Conservation (phyloP, 2,888 invertebrate genomes). For the Falcaria lacertinaria region DNA sequence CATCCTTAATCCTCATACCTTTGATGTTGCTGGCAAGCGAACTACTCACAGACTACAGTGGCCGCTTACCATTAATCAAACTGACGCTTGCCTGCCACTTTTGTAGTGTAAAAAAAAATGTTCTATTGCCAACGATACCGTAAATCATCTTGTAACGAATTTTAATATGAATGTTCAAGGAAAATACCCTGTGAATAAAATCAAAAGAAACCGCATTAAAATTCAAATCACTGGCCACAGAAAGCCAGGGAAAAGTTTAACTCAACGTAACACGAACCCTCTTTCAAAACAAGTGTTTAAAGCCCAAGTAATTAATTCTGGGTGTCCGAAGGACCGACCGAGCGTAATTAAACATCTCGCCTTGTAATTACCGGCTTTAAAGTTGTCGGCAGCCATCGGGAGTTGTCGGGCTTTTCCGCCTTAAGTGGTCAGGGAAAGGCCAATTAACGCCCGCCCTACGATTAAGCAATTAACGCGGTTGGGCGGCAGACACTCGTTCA, state of each 20-base stretch:
- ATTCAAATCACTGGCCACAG: neutral
- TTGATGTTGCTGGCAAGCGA: too few species aligned
- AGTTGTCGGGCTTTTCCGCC: conserved; percentile 38
- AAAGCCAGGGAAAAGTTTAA: conserved; percentile 29
- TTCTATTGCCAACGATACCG: too few species aligned
- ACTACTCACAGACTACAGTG: too few species aligned
- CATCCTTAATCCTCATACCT: too few species aligned
- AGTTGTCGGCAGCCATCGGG: conserved; percentile 55
- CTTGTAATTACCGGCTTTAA: conserved; percentile 72
- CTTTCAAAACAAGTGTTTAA: conserved; percentile 35
- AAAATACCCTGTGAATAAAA: neutral
- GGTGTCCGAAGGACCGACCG: conserved; percentile 56
- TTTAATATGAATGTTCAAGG: neutral
- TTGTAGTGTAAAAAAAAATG: too few species aligned
- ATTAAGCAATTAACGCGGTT: conserved; percentile 77
- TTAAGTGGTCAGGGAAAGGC: conserved; percentile 63
- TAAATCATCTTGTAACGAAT: too few species aligned
- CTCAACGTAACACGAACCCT: conserved; percentile 45
- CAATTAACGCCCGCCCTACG: conserved; percentile 70
- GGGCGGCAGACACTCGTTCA: conserved; percentile 67
- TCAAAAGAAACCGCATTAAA: neutral
- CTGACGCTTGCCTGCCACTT: too few species aligned
- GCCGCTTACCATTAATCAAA: too few species aligned
- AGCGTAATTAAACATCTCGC: conserved; percentile 76
- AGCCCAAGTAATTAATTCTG: conserved; percentile 65